Evolutionary conservation across 2,797 vertebrate species (phyloP).

Genomic region (Erpetoichthys calabaricus): DNA sequence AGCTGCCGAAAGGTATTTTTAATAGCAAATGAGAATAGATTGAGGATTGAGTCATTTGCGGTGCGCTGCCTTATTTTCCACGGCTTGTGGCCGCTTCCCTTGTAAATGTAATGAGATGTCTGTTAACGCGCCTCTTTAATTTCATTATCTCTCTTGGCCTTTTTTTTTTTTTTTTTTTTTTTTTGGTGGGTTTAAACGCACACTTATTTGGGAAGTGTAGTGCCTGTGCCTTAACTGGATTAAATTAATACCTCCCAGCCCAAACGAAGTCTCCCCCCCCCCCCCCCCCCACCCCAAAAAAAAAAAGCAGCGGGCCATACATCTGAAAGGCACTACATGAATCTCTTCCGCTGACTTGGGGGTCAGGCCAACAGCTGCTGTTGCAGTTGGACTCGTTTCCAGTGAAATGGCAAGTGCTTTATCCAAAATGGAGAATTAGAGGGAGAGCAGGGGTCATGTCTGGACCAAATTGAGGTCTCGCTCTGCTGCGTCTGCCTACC

Average conservation of each 20-base stretch:
- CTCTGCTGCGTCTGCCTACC: too few species aligned
- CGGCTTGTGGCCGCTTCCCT: constrained; percentile 57
- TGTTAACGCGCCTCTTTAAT: constrained; percentile 59
- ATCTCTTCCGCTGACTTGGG: too few species aligned
- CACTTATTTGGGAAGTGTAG: not conserved
- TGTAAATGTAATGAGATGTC: constrained; percentile 62
- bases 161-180: constrained; percentile 24
- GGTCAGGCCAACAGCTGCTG: too few species aligned
- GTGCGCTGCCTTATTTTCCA: constrained; percentile 37
- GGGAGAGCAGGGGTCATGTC: too few species aligned
- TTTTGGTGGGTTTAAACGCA: not conserved
- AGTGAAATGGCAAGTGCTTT: too few species aligned
- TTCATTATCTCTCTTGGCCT: constrained; percentile 61
- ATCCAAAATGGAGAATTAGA: too few species aligned
- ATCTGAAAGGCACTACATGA: not conserved
- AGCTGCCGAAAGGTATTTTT: constrained; percentile 90
- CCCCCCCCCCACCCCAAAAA: not conserved
- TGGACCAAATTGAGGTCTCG: too few species aligned
- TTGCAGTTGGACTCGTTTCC: too few species aligned
- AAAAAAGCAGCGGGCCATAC: too few species aligned
- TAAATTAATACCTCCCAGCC: not conserved
- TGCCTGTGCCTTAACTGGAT: not conserved
- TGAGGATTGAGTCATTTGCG: constrained; percentile 64
- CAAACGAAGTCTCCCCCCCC: not conserved
- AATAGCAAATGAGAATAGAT: constrained; percentile 73